These are phyloP conservation scores for Hymenochirus boettgeri DNA, from an alignment of 2,113 vertebrate genomes.

Conservation along the genomic window DNA sequence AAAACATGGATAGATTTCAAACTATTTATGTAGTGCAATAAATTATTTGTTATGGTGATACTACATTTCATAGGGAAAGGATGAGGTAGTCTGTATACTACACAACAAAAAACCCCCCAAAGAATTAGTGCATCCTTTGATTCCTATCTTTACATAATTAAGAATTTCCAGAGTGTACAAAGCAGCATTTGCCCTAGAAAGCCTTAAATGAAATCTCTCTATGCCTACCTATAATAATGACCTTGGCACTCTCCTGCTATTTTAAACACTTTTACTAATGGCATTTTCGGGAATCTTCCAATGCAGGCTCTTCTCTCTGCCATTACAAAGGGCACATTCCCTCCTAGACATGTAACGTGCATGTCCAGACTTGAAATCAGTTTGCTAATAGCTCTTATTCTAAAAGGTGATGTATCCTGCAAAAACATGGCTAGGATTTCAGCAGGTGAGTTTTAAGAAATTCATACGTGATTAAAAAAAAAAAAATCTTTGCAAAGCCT, in stretches of 20 bases:
- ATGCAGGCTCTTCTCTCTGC: background rate
- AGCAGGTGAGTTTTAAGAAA: background rate
- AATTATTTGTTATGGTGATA: too few species aligned
- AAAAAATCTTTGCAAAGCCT: too few species aligned
- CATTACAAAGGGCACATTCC: background rate
- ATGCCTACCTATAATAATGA: background rate
- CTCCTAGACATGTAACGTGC: background rate
- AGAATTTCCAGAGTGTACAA: too few species aligned
- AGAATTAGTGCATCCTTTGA: too few species aligned
- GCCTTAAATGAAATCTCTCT: background rate
- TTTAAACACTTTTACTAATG: slow-evolving; percentile 2
- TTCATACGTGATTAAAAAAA: too few species aligned
- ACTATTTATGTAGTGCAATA: too few species aligned
- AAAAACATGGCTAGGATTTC: background rate
- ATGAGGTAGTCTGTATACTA: too few species aligned
- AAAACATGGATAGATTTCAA: too few species aligned
- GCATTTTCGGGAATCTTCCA: slow-evolving; percentile 2
- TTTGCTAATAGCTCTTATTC: background rate
- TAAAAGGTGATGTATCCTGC: background rate
- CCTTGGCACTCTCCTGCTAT: slow-evolving; percentile 2
- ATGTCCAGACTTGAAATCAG: background rate
- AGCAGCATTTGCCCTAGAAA: too few species aligned
- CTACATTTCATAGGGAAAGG: too few species aligned
- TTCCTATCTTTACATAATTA: too few species aligned
- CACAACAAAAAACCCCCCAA: too few species aligned